Conservation (phyloP, 2,113 vertebrate species). For the Pleuronectes platessa region DNA sequence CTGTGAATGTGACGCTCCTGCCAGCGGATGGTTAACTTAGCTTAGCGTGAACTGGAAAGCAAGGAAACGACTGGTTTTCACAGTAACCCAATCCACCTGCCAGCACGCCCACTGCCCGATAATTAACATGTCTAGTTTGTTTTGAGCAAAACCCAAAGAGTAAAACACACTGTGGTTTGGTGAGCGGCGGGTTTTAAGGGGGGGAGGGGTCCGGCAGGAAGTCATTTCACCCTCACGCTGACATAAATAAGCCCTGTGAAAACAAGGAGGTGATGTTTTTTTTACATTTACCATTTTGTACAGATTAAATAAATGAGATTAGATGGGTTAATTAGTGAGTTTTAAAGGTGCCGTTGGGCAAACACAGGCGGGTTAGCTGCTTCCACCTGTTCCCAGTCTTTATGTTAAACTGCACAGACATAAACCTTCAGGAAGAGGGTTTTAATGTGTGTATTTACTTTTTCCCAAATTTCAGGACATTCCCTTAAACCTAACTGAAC, state of each 20-base stretch:
- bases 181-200: neutral
- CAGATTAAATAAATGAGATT: neutral
- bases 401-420: neutral
- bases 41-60: too few relatives aligned
- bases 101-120: neutral
- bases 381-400: neutral
- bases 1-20: too few relatives aligned
- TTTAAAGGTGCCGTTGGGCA: neutral
- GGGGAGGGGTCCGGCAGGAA: neutral
- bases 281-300: neutral
- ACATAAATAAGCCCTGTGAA: conserved; percentile 2
- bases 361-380: neutral
- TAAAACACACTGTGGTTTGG: neutral
- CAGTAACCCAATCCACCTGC: neutral
- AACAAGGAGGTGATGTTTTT: neutral
- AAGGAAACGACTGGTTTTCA: neutral
- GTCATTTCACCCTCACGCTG: neutral
- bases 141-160: neutral
- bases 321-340: neutral
- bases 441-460: neutral
- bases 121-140: neutral
- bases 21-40: too few relatives aligned
- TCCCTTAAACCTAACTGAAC: neutral
- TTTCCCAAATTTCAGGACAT: neutral
- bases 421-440: neutral